phyloP scores from a whole-genome alignment of 2,113 vertebrate species.

The Ciconia boyciana region DNA sequence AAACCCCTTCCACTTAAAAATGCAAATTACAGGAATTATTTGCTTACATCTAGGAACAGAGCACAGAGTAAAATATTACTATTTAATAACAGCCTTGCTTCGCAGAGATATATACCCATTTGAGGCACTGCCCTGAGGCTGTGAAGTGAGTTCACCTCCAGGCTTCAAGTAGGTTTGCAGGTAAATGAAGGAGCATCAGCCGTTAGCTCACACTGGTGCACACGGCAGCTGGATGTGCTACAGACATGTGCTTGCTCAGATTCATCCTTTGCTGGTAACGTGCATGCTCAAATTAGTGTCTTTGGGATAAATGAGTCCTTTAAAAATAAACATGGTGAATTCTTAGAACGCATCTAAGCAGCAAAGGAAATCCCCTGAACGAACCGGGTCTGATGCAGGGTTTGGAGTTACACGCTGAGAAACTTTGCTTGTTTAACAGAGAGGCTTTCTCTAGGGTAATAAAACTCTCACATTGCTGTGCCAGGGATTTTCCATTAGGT shows the following conservation, averaged over 20 bases:
- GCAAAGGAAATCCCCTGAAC: slow-evolving; percentile 33
- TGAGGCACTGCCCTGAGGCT: background rate
- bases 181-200: background rate
- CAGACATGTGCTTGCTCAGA: background rate
- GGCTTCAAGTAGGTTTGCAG: background rate
- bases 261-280: background rate
- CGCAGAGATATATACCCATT: rapidly evolving
- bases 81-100: background rate
- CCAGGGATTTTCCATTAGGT: slow-evolving; percentile 34
- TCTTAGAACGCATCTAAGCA: background rate
- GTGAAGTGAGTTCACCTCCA: background rate
- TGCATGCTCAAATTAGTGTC: background rate
- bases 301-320: background rate
- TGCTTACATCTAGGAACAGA: background rate
- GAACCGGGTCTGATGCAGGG: rapidly evolving
- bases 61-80: background rate
- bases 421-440: background rate
- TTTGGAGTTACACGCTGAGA: background rate
- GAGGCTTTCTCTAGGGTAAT: background rate
- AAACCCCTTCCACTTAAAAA: background rate
- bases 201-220: rapidly evolving
- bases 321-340: background rate
- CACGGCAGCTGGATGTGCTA: background rate
- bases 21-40: background rate
- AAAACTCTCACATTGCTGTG: background rate